Evolutionary conservation across 2,797 vertebrate species (phyloP).

Genomic region (Urocyon cinereoargenteus): DNA sequence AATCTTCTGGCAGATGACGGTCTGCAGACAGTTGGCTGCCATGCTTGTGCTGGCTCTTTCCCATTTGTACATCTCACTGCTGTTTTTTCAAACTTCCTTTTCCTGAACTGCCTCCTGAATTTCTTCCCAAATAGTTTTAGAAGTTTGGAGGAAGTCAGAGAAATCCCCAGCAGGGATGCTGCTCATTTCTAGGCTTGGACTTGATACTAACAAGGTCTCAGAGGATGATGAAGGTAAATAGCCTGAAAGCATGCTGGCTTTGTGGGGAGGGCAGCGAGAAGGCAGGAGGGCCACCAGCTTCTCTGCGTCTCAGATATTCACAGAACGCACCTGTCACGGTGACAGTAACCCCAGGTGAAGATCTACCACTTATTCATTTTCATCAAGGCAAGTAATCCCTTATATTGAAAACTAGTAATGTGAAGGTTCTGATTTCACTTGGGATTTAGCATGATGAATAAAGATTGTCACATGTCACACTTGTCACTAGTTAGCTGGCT

Average conservation of each 20-base stretch:
- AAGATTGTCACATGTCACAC: neutral
- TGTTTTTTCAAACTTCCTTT: neutral
- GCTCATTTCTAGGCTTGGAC: neutral
- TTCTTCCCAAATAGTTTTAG: neutral
- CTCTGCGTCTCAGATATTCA: neutral
- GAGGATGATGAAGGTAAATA: neutral
- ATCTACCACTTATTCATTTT: neutral
- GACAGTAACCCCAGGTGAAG: neutral
- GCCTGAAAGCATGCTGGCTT: neutral
- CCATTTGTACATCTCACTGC: neutral
- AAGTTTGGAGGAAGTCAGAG: neutral
- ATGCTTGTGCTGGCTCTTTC: too few relatives aligned
- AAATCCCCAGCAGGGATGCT: neutral
- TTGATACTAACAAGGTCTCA: neutral
- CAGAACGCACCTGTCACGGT: neutral
- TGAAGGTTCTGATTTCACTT: neutral
- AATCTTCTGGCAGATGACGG: too few relatives aligned
- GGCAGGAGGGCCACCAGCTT: accelerated
- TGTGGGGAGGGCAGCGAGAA: neutral
- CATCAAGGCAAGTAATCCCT: neutral
- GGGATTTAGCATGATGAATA: neutral
- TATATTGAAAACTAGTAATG: neutral
- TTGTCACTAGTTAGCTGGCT: neutral
- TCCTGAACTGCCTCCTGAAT: neutral
- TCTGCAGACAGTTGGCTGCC: neutral